Evolutionary conservation across 2,797 vertebrate species (phyloP).

Genomic region (Delichon dasypus): DNA sequence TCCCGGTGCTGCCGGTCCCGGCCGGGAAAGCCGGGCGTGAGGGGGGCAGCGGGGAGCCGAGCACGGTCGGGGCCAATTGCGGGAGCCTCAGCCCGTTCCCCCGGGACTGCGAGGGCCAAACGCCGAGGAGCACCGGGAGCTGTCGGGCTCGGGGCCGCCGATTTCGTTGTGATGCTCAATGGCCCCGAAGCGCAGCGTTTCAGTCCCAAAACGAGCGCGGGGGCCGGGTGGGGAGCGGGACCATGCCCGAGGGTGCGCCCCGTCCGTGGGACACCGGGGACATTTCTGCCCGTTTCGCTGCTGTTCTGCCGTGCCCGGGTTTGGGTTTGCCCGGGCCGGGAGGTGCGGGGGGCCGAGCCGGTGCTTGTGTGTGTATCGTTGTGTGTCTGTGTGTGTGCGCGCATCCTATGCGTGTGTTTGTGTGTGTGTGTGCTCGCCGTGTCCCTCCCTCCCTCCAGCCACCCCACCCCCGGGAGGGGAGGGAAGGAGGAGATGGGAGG

Average conservation of each 20-base stretch:
- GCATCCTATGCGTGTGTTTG: not conserved
- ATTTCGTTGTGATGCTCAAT: conserved; percentile 11
- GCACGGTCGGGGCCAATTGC: accelerated
- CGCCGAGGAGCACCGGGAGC: not conserved
- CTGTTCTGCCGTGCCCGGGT: not conserved
- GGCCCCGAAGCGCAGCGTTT: not conserved
- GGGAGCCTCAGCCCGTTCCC: not conserved
- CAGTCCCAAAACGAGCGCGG: not conserved
- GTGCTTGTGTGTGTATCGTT: not conserved
- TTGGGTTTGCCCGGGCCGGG: not conserved
- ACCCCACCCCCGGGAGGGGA: conserved; percentile 52
- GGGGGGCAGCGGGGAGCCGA: not conserved
- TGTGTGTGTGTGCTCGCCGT: not conserved
- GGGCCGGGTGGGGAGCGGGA: not conserved
- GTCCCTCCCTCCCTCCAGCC: conserved; percentile 44
- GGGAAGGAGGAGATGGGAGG: conserved; percentile 27
- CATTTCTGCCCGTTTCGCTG: not conserved
- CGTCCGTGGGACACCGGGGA: not conserved
- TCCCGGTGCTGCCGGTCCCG: not conserved
- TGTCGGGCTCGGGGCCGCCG: not conserved
- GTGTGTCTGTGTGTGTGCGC: accelerated
- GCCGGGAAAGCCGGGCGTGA: too few relatives aligned
- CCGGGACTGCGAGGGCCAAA: not conserved
- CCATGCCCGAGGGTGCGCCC: not conserved
- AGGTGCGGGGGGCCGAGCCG: not conserved